Percentiles rank a stretch among this genome's conserved stretches.
Evolutionary conservation across 1,140 invertebrate genomes (phyloP).

Genomic region (Helicoverpa zea): DNA sequence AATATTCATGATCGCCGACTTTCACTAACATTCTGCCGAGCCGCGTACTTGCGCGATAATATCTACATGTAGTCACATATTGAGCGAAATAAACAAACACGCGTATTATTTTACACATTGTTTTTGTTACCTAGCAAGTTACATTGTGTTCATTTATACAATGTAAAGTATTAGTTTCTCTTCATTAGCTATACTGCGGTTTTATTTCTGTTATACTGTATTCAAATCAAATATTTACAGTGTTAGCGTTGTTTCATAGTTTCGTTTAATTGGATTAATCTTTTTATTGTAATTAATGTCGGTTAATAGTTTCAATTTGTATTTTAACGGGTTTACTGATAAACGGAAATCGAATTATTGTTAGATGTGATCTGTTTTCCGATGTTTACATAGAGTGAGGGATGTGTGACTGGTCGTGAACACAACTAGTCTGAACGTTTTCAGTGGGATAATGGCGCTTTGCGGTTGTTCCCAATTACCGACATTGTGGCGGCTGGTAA

Average conservation of each 20-base stretch:
- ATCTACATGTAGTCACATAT: not conserved
- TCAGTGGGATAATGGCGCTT: slow-evolving; percentile 3
- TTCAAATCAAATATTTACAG: too few species aligned
- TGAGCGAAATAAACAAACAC: not conserved
- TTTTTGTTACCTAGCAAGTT: not conserved
- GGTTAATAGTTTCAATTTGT: too few species aligned
- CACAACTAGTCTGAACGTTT: not conserved
- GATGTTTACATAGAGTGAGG: not conserved
- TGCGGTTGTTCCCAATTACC: slow-evolving; percentile 19
- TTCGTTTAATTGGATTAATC: too few species aligned
- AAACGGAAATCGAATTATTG: too few species aligned
- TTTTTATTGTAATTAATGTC: too few species aligned
- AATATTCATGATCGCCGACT: slow-evolving; percentile 16
- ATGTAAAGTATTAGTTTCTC: not conserved
- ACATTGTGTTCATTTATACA: not conserved
- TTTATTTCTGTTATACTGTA: not conserved
- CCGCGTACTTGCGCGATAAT: not conserved
- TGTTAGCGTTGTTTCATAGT: too few species aligned
- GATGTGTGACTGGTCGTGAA: not conserved
- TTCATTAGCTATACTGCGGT: not conserved
- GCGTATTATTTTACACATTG: not conserved
- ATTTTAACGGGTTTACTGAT: too few species aligned
- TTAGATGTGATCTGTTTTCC: not conserved
- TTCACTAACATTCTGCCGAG: not conserved
- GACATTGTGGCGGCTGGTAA: slow-evolving; percentile 21